Conservation (phyloP, 37 sponge, comb jelly and placozoan species). For the Halichondria panicea region DNA sequence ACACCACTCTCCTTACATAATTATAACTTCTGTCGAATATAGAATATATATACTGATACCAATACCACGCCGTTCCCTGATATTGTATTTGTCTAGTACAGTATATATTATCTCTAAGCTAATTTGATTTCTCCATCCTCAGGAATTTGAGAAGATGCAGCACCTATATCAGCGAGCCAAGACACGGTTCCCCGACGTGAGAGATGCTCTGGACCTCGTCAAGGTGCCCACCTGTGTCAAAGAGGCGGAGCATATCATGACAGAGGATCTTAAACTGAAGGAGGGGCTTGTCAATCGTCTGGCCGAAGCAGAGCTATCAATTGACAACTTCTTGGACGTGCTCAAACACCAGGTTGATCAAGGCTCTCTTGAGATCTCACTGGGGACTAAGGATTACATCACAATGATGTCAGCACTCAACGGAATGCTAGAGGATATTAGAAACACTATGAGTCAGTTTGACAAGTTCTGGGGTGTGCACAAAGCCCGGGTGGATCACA, state of each 20-base stretch:
- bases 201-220: conserved; percentile 15
- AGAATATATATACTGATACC: too few relatives aligned
- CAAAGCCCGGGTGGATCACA: conserved; percentile 68
- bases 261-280: conserved; percentile 66
- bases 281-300: conserved; percentile 53
- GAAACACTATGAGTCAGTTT: conserved; percentile 32
- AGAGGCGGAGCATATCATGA: conserved; percentile 67
- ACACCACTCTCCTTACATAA: too few relatives aligned
- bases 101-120: too few relatives aligned
- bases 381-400: conserved; percentile 21
- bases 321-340: conserved; percentile 17
- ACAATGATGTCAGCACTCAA: conserved; percentile 37
- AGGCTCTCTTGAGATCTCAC: neutral
- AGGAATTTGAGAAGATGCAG: conserved; percentile 56
- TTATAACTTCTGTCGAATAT: too few relatives aligned
- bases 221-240: conserved; percentile 38
- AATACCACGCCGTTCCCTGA: too few relatives aligned
- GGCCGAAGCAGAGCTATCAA: conserved; percentile 39
- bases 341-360: conserved; percentile 5
- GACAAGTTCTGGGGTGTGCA: conserved; percentile 67
- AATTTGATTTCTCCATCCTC: too few relatives aligned
- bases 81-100: too few relatives aligned
- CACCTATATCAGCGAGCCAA: conserved; percentile 10
- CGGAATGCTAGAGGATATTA: conserved; percentile 29
- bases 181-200: conserved; percentile 14